Conservation (phyloP, 2,797 vertebrate species). For the Cyclopterus lumpus region DNA sequence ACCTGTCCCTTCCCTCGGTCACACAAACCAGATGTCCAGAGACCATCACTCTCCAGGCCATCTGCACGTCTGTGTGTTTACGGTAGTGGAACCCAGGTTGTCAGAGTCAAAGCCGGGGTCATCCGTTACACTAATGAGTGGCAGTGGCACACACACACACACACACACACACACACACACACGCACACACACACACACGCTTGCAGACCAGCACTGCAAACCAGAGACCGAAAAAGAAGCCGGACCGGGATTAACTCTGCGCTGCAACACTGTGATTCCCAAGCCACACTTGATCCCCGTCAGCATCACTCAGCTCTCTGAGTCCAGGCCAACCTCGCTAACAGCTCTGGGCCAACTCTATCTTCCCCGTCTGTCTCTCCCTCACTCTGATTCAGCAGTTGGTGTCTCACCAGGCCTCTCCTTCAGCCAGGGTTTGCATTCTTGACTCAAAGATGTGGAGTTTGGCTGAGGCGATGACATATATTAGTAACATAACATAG, state of each 20-base stretch:
- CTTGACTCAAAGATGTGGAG: slow-evolving; percentile 83
- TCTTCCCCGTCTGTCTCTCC: slow-evolving; percentile 47
- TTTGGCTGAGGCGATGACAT: slow-evolving; percentile 83
- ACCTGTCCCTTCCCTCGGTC: slow-evolving; percentile 69
- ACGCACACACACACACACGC: slow-evolving; percentile 5
- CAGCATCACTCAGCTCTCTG: slow-evolving; percentile 73
- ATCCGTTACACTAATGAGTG: slow-evolving; percentile 65
- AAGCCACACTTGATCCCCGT: slow-evolving; percentile 66
- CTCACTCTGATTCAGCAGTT: slow-evolving; percentile 80
- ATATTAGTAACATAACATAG: slow-evolving; percentile 84
- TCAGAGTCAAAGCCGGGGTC: slow-evolving; percentile 58
- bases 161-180: slow-evolving; percentile 13
- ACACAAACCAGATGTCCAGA: slow-evolving; percentile 76
- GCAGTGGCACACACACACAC: slow-evolving; percentile 37
- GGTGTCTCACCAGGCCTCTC: slow-evolving; percentile 78
- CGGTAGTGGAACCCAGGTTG: slow-evolving; percentile 59
- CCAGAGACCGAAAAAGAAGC: slow-evolving; percentile 46
- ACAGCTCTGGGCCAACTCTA: slow-evolving; percentile 67
- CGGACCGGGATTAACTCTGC: slow-evolving; percentile 62
- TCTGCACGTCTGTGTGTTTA: slow-evolving; percentile 65
- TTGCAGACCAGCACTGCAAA: slow-evolving; percentile 31
- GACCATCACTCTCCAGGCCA: slow-evolving; percentile 56
- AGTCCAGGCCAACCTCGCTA: slow-evolving; percentile 69
- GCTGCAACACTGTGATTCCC: slow-evolving; percentile 60
- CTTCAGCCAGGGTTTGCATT: slow-evolving; percentile 78